phyloP scores from a whole-genome alignment of 2,888 invertebrate genomes.

The Parnassius mnemosyne region DNA sequence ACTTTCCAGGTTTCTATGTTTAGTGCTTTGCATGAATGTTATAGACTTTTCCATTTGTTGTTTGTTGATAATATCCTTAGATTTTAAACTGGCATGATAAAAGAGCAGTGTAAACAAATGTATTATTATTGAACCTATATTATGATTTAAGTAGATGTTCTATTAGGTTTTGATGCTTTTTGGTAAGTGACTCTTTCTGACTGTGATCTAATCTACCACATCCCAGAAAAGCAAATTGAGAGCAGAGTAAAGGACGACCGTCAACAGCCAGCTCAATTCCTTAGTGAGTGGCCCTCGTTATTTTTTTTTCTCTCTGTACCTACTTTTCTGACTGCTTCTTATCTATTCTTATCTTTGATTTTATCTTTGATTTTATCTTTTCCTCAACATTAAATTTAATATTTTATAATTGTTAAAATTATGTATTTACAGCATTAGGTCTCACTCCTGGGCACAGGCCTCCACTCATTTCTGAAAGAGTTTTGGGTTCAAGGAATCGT shows the following conservation, averaged over 20 bases:
- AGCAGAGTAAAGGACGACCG: slow-evolving; percentile 28
- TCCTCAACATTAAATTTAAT: too few species aligned
- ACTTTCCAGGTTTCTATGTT: slow-evolving; percentile 22
- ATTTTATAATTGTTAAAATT: too few species aligned
- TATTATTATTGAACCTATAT: neutral
- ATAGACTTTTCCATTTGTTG: neutral
- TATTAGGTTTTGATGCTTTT: slow-evolving; percentile 14
- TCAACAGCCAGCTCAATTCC: slow-evolving; percentile 26
- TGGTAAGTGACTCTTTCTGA: slow-evolving; percentile 26
- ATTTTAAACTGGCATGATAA: slow-evolving; percentile 10
- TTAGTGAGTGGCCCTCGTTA: slow-evolving; percentile 25
- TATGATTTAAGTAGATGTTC: slow-evolving; percentile 3
- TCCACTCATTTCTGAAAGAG: too few species aligned
- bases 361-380: neutral
- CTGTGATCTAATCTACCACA: slow-evolving; percentile 26
- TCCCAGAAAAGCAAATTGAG: slow-evolving; percentile 28
- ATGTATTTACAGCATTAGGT: too few species aligned
- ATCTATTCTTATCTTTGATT: neutral
- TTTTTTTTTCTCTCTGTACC: slow-evolving; percentile 12
- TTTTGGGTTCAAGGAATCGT: too few species aligned
- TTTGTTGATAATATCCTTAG: slow-evolving; percentile 4
- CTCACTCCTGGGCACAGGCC: too few species aligned
- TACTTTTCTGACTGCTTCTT: slow-evolving; percentile 20
- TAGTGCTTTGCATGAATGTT: slow-evolving; percentile 25
- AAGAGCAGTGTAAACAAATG: slow-evolving; percentile 12